Conservation (phyloP, 1,140 invertebrate species). For the Leptopilina boulardi region DNA sequence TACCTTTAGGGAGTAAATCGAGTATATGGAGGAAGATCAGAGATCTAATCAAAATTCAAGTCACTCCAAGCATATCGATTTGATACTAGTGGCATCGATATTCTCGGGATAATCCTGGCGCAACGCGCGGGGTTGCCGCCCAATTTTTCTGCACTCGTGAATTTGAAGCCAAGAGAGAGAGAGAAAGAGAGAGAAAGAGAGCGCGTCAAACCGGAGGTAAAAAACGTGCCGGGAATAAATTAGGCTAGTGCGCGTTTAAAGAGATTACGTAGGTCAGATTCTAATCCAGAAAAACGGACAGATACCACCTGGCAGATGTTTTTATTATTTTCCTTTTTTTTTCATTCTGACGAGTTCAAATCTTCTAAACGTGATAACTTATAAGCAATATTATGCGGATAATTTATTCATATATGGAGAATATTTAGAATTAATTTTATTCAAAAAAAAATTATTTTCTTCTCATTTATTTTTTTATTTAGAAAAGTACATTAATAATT, state of each 20-base stretch:
- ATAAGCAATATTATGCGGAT: not conserved
- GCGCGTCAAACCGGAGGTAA: conserved; percentile 22
- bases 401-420: no score
- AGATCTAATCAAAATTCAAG: conserved; percentile 47
- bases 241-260: conserved; percentile 45
- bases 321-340: conserved; percentile 6
- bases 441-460: no score
- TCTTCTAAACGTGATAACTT: not conserved
- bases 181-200: not conserved
- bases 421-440: no score
- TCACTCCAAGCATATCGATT: conserved; percentile 1
- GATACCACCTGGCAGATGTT: conserved; percentile 46
- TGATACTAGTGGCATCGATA: conserved; percentile 43
- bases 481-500: no score
- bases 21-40: conserved; percentile 24
- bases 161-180: not conserved
- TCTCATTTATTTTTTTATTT: no score
- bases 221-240: conserved; percentile 50
- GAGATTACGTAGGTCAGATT: conserved; percentile 55
- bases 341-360: not conserved
- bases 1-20: conserved; percentile 2
- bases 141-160: conserved; percentile 37
- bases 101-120: conserved; percentile 20
- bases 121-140: not conserved
- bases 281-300: conserved; percentile 49